phyloP scores from a whole-genome alignment of 2,888 invertebrate species.

The Myopa tessellatipennis region DNA sequence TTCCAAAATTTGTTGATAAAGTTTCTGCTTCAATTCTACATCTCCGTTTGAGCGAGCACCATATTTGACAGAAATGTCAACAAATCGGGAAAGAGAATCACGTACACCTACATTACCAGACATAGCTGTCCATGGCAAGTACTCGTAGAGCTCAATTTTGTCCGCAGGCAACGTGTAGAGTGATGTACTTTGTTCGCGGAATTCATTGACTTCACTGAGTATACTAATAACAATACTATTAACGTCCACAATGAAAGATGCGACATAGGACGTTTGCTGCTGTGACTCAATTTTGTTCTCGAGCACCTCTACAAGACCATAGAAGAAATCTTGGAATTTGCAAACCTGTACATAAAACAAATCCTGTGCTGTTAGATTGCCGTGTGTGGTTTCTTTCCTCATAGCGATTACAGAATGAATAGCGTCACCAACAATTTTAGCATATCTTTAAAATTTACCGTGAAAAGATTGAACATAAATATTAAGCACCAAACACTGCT shows the following conservation, averaged over 20 bases:
- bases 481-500: background rate
- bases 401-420: slow-evolving; percentile 71
- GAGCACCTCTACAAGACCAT: slow-evolving; percentile 73
- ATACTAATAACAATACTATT: slow-evolving; percentile 74
- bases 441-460: slow-evolving; percentile 47
- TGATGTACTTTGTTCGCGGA: slow-evolving; percentile 72
- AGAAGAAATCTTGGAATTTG: slow-evolving; percentile 75
- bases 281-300: slow-evolving; percentile 73
- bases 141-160: slow-evolving; percentile 70
- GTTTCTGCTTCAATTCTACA: slow-evolving; percentile 67
- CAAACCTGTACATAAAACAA: slow-evolving; percentile 80
- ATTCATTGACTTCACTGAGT: slow-evolving; percentile 75
- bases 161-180: slow-evolving; percentile 69
- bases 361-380: slow-evolving; percentile 76
- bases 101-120: slow-evolving; percentile 71
- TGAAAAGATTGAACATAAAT: background rate
- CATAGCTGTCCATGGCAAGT: slow-evolving; percentile 81
- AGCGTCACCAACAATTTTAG: slow-evolving; percentile 70
- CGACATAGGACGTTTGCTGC: slow-evolving; percentile 71
- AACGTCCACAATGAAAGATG: slow-evolving; percentile 70
- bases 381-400: slow-evolving; percentile 67
- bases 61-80: slow-evolving; percentile 62
- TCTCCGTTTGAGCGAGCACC: slow-evolving; percentile 65
- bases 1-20: slow-evolving; percentile 78
- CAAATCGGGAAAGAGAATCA: slow-evolving; percentile 69